Conservation (phyloP, 1,140 invertebrate species). For the Oppia nitens region DNA sequence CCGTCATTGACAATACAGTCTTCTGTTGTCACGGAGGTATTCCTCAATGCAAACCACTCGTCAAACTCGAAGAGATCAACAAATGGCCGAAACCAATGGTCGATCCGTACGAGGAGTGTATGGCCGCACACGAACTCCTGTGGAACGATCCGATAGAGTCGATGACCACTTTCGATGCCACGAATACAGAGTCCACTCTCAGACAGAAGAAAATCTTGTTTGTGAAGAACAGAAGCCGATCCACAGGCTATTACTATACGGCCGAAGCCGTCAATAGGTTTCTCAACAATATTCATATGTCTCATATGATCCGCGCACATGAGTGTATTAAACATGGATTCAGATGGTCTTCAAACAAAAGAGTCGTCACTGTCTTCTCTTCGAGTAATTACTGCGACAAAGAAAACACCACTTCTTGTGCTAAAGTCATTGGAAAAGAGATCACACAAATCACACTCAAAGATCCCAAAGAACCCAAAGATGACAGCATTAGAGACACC, state of each 20-base stretch:
- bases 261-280: constrained; percentile 45
- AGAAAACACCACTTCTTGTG: constrained; percentile 45
- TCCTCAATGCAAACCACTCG: constrained; percentile 34
- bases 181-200: not conserved
- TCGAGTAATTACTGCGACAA: constrained; percentile 46
- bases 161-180: constrained; percentile 12
- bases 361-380: constrained; percentile 46
- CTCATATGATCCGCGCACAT: constrained; percentile 51
- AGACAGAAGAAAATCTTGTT: constrained; percentile 37
- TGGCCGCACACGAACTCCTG: constrained; percentile 53
- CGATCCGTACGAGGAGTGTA: constrained; percentile 43
- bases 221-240: constrained; percentile 42
- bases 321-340: constrained; percentile 36
- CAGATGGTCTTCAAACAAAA: constrained; percentile 37
- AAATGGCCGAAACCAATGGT: constrained; percentile 43
- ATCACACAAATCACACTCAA: no score
- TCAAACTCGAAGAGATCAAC: constrained; percentile 34
- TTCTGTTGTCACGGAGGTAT: constrained; percentile 59
- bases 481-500: no score
- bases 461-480: no score
- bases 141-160: constrained; percentile 52
- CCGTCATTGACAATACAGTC: constrained; percentile 47
- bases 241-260: constrained; percentile 51
- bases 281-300: constrained; percentile 41
- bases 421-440: constrained; percentile 40